These are phyloP conservation scores for Stigmatopora argus DNA, from an alignment of 2,113 vertebrate genomes.

Conservation along the genomic window DNA sequence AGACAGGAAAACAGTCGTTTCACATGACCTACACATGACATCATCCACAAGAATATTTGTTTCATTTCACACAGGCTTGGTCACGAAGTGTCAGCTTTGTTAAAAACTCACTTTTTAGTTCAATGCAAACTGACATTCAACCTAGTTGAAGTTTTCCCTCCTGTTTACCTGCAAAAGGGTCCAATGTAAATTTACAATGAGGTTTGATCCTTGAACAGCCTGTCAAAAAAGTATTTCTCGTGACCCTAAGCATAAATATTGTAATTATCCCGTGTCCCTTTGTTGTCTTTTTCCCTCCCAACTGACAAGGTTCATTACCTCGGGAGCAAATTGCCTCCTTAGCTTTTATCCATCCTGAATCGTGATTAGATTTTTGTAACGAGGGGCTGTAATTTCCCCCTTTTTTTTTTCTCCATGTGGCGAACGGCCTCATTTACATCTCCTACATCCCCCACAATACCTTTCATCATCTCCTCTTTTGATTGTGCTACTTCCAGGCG, in stretches of 20 bases:
- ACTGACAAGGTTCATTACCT: not conserved
- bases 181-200: too few relatives aligned
- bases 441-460: slow-evolving; percentile 29
- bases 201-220: too few relatives aligned
- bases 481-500: slow-evolving; percentile 27
- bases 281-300: not conserved
- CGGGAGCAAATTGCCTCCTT: not conserved
- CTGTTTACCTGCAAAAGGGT: too few relatives aligned
- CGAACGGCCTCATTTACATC: slow-evolving; percentile 16
- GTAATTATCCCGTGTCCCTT: not conserved
- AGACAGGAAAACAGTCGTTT: slow-evolving; percentile 50
- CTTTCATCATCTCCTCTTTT: slow-evolving; percentile 20
- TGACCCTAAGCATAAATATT: not conserved
- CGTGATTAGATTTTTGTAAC: slow-evolving; percentile 14
- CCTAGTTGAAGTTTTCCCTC: too few relatives aligned
- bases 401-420: slow-evolving; percentile 1
- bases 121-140: slow-evolving; percentile 17
- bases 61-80: slow-evolving; percentile 20
- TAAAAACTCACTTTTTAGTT: slow-evolving; percentile 28
- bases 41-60: slow-evolving; percentile 37
- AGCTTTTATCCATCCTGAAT: slow-evolving; percentile 18
- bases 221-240: too few relatives aligned
- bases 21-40: slow-evolving; percentile 34
- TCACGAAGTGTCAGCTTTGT: slow-evolving; percentile 8
- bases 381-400: slow-evolving; percentile 10